Percentiles rank a stretch among this genome's conserved stretches.
These are phyloP conservation scores for Ammospiza caudacuta DNA, from an alignment of 2,113 vertebrate species.

Conservation along the genomic window DNA sequence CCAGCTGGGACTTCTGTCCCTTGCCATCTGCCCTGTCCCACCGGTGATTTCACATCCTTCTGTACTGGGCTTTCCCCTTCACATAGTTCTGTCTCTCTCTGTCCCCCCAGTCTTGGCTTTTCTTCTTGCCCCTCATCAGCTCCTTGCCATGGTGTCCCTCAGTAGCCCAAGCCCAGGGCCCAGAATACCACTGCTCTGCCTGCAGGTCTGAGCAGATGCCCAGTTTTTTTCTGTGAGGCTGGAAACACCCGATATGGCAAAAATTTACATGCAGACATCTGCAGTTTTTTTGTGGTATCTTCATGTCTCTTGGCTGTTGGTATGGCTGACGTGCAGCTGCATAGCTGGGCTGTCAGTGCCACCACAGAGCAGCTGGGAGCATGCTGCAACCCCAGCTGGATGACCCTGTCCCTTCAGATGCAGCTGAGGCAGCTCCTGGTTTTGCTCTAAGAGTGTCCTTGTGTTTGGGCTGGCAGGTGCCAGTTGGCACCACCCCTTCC, in stretches of 20 bases:
- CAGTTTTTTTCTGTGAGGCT: not conserved
- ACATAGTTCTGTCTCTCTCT: not conserved
- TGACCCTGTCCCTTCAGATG: not conserved
- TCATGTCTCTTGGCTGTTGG: not conserved
- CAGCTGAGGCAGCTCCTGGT: not conserved
- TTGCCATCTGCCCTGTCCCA: not conserved
- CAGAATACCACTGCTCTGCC: not conserved
- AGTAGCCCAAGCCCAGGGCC: not conserved
- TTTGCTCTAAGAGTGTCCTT: not conserved
- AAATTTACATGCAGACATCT: not conserved
- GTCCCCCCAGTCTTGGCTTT: rapidly evolving
- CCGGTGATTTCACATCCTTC: not conserved
- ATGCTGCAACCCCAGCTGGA: not conserved
- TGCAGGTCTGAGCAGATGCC: not conserved
- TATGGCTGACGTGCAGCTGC: not conserved
- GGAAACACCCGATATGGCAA: not conserved
- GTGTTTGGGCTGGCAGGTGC: not conserved
- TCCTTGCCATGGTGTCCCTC: not conserved
- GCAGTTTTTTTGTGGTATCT: not conserved
- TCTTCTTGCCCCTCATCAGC: not conserved
- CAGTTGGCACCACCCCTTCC: not conserved
- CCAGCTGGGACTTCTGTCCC: not conserved
- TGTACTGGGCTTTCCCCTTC: not conserved
- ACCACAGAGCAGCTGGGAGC: not conserved
- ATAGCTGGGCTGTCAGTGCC: not conserved